Percentiles rank a stretch among this genome's conserved stretches.
Conservation (phyloP, 2,113 vertebrate genomes). For the Crypturellus undulatus region DNA sequence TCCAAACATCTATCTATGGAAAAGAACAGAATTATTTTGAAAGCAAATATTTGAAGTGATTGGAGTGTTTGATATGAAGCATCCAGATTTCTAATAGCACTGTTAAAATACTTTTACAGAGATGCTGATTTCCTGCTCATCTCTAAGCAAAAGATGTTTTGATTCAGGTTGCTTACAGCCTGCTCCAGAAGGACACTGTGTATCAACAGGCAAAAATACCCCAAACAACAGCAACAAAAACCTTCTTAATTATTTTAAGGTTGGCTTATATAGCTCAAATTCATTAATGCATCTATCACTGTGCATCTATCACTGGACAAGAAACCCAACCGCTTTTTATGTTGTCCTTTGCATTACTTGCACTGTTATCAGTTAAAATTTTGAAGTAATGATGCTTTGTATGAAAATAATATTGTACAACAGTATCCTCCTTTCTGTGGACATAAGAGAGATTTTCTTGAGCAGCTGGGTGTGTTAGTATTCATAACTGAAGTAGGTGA, state of each 20-base stretch:
- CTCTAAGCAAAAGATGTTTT: neutral
- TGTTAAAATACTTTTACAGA: slow-evolving; percentile 28
- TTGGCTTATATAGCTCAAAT: neutral
- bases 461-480: neutral
- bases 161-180: neutral
- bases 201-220: neutral
- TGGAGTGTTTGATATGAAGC: neutral
- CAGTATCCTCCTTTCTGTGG: neutral
- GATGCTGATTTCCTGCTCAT: slow-evolving; percentile 4
- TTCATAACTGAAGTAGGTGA: neutral
- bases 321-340: neutral
- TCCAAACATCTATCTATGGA: neutral
- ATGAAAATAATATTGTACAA: neutral
- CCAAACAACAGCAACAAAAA: neutral
- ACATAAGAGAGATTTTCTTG: neutral
- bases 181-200: neutral
- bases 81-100: neutral
- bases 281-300: neutral
- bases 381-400: neutral
- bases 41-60: neutral
- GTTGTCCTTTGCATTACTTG: neutral
- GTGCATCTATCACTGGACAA: neutral
- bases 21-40: neutral
- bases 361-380: neutral
- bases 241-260: neutral